A percentile compares a stretch with the other conserved stretches of the same genome.
Evolutionary conservation across 1,140 invertebrate species (phyloP).

Genomic region (Plodia interpunctella): DNA sequence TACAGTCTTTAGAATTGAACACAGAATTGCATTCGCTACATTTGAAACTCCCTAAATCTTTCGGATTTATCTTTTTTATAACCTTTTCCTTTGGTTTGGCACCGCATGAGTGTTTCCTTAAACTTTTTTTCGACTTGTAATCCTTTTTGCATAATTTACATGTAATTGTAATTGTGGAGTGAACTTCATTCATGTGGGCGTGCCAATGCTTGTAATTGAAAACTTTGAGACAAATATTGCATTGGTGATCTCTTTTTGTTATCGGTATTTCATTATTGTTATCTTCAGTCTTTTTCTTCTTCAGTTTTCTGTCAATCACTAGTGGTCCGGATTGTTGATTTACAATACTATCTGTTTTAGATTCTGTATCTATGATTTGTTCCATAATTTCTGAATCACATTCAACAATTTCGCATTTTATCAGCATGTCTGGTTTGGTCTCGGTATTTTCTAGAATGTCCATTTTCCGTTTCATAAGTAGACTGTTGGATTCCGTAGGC

Average conservation of each 20-base stretch:
- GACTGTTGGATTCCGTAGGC: too few relatives aligned
- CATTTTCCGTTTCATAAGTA: too few relatives aligned
- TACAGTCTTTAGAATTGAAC: background rate
- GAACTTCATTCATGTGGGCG: slow-evolving; percentile 28
- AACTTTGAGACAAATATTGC: slow-evolving; percentile 30
- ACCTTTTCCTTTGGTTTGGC: background rate
- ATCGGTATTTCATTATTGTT: slow-evolving; percentile 1
- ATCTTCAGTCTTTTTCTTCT: too few relatives aligned
- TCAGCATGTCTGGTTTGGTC: background rate
- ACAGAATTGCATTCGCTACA: background rate
- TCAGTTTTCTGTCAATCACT: too few relatives aligned
- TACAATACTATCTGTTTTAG: background rate
- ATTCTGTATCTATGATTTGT: background rate
- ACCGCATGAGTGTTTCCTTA: background rate
- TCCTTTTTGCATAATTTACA: slow-evolving; percentile 24
- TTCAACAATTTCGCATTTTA: background rate
- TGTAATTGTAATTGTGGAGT: background rate
- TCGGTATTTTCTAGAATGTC: background rate
- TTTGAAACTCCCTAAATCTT: background rate
- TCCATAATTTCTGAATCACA: background rate
- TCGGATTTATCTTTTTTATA: background rate
- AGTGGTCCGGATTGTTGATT: too few relatives aligned
- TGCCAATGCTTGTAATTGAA: slow-evolving; percentile 29
- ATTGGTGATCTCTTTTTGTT: slow-evolving; percentile 17
- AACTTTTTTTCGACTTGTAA: background rate